Conservation (phyloP, 2,113 vertebrate genomes). For the Daboia siamensis region DNA sequence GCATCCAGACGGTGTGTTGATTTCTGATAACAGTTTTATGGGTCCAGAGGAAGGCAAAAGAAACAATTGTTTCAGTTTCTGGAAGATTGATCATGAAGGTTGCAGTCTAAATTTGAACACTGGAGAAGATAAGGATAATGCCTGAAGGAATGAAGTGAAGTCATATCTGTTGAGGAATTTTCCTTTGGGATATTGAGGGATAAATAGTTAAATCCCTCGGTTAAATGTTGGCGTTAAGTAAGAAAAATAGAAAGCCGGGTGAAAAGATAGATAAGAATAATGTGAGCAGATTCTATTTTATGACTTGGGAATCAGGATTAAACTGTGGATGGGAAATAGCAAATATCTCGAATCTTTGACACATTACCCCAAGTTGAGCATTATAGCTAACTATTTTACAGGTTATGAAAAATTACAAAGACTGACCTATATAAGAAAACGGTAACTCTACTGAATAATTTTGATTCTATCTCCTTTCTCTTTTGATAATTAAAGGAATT, state of each 20-base stretch:
- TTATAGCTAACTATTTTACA: neutral
- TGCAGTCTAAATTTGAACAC: neutral
- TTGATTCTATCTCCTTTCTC: neutral
- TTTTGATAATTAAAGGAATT: neutral
- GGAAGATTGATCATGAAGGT: neutral
- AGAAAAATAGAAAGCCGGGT: neutral
- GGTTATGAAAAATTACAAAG: neutral
- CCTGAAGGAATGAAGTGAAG: neutral
- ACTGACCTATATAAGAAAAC: neutral
- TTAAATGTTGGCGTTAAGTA: neutral
- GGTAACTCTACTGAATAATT: neutral
- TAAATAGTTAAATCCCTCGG: neutral
- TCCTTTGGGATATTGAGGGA: neutral
- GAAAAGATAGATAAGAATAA: neutral
- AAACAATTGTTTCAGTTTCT: neutral
- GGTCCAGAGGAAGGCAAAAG: neutral
- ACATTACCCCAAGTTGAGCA: neutral
- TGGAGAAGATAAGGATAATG: neutral
- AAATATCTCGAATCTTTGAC: neutral
- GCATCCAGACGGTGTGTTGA: too few species aligned
- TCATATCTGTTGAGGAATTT: neutral
- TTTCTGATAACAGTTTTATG: neutral
- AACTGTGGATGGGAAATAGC: neutral
- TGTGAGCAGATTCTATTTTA: neutral
- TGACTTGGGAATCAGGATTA: neutral